These are phyloP conservation scores for Aphelinus atriplicis DNA, from an alignment of 1,140 invertebrate species.

Conservation along the genomic window DNA sequence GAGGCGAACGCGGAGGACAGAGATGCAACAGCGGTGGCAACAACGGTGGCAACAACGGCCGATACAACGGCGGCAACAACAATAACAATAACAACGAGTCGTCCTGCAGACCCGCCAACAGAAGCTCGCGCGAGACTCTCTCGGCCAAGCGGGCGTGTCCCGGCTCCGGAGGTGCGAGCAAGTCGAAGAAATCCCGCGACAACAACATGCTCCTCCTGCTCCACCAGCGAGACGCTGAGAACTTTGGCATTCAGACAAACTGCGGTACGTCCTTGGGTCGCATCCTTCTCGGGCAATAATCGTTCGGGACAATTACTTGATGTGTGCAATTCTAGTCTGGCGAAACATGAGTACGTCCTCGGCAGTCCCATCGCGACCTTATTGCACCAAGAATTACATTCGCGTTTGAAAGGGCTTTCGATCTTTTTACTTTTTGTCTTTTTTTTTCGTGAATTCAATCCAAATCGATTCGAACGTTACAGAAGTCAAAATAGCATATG, in stretches of 20 bases:
- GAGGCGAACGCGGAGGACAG: no score
- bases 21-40: not conserved
- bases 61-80: not conserved
- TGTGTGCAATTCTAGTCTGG: no score
- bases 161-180: slow-evolving; percentile 33
- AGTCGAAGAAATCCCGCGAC: slow-evolving; percentile 33
- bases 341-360: no score
- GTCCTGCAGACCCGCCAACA: not conserved
- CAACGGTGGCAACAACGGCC: not conserved
- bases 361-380: no score
- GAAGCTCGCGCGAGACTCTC: not conserved
- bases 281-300: no score
- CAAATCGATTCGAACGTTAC: no score
- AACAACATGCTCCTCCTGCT: slow-evolving; percentile 47
- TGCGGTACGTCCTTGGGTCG: not conserved
- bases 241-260: slow-evolving; percentile 28
- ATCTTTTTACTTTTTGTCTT: no score
- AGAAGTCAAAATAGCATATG: no score
- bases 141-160: not conserved
- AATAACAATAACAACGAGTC: not conserved
- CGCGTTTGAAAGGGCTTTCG: no score
- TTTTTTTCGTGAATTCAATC: no score
- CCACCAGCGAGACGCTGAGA: slow-evolving; percentile 43
- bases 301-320: no score
- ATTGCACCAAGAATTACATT: no score